Conservation (phyloP, 2,797 vertebrate species). For the Acrocephalus scirpaceus region DNA sequence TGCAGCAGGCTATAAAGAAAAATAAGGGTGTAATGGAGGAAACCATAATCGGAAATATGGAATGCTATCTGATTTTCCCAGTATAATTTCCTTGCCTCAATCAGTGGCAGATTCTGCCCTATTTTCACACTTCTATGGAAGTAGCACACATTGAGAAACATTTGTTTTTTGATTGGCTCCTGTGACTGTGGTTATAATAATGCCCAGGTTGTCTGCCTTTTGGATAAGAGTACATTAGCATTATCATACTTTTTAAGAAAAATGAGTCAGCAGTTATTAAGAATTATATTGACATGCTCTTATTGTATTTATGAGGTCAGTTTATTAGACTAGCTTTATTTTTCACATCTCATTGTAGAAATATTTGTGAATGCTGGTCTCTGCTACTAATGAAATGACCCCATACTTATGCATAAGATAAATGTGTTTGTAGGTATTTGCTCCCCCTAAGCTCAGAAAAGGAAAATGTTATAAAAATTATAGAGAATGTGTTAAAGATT, state of each 20-base stretch:
- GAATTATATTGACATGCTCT: background rate
- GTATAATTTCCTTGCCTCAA: background rate
- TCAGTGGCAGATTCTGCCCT: background rate
- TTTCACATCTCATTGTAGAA: background rate
- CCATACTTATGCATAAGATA: background rate
- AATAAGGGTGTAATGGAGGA: background rate
- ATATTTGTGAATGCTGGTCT: background rate
- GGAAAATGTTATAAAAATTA: background rate
- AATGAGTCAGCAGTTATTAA: background rate
- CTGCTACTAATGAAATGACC: background rate
- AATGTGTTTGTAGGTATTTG: background rate
- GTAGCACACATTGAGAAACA: background rate
- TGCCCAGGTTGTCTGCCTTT: background rate
- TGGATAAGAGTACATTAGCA: background rate
- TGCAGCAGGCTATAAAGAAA: background rate
- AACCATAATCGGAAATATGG: background rate
- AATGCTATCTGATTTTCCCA: background rate
- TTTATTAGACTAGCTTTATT: background rate
- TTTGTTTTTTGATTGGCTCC: background rate
- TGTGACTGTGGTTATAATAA: background rate
- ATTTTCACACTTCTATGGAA: background rate
- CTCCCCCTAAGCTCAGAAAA: background rate
- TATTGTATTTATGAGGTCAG: background rate
- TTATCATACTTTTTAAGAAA: background rate
- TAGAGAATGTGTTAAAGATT: background rate